Conservation (phyloP, 2,113 vertebrate genomes). For the Calonectris borealis region DNA sequence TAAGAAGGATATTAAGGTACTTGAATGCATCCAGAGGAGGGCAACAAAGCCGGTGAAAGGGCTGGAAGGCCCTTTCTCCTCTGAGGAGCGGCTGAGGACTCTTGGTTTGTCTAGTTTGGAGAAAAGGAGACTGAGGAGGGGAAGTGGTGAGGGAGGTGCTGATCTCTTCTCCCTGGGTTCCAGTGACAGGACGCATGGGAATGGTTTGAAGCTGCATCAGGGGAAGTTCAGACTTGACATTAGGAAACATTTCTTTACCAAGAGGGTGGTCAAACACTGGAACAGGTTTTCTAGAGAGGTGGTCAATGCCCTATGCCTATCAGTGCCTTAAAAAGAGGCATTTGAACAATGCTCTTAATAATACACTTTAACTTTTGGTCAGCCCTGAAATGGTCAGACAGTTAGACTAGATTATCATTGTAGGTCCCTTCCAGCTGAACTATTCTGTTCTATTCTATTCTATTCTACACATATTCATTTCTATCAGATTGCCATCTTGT, state of each 20-base stretch:
- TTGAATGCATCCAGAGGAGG: not conserved
- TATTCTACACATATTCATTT: not conserved
- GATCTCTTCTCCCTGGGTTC: not conserved
- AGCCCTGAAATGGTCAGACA: not conserved
- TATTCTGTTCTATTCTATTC: not conserved
- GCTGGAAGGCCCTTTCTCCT: not conserved
- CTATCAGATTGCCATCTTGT: not conserved
- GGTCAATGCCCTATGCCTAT: accelerated
- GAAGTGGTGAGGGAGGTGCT: not conserved
- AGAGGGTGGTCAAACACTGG: not conserved
- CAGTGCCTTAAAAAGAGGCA: not conserved
- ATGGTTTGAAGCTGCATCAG: not conserved
- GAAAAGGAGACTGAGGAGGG: not conserved
- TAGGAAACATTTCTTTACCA: not conserved
- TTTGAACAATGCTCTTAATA: not conserved
- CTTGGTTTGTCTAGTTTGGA: not conserved
- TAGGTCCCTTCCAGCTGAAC: not conserved
- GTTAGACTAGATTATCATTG: not conserved
- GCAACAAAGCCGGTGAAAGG: not conserved
- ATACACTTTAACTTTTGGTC: not conserved
- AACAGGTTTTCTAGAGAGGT: not conserved
- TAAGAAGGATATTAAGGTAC: too few relatives aligned
- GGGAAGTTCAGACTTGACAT: not conserved
- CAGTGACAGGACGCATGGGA: not conserved
- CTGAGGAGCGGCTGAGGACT: not conserved